Evolutionary conservation across 2,113 vertebrate species (phyloP), one percentile per base, ranked within the genome.

Genomic region (Tetraodon nigroviridis): DNA sequence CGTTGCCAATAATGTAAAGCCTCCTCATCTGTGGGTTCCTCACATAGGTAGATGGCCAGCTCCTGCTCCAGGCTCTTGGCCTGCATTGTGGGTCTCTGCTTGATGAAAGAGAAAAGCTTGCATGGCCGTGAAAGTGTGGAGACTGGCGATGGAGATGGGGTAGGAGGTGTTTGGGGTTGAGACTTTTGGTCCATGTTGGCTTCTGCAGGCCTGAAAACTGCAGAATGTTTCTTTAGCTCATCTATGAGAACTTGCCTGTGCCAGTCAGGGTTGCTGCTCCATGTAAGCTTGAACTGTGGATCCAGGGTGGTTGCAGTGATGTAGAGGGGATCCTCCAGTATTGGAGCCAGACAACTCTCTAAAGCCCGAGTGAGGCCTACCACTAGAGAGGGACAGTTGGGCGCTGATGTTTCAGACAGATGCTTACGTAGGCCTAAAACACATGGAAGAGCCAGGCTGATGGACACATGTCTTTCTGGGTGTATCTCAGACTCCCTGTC

Each of bases 201-300:
- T 24, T 86, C 86, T 58, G 51, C 22, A 18, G 76, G 78, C 57
- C 70, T 70, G 51, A 79, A 78, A 44, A 76, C 67, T 42, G 73
- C 58, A 21, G 83, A 84, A 64, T 89, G 83, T 84, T 91, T 91
- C 61, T 82, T 82, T 55, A 92, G 67, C 67, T 92, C 91, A 54
- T 89, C 86, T 57, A 90, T 61, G 24, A 92, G 59, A 50, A 91
- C 84, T 64, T 92, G 89, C 73, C 77, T 85, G 78, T 92, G 91
- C 89, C 89, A 90, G 52, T 91, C 91, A 0, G 84, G 82, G 74
- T 88, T 88, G 62, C 86, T 91, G 86, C 91, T 92, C 91, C 91
- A 92, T 2, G 91, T 88, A n/a, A 92, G 89, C 67, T 92, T 92
- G 68, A 92, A 92, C 84, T 92, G 91, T 11, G 91, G 91, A 72